These are phyloP conservation scores for Tachyglossus aculeatus DNA, from an alignment of 2,797 vertebrate species.

Conservation along the genomic window DNA sequence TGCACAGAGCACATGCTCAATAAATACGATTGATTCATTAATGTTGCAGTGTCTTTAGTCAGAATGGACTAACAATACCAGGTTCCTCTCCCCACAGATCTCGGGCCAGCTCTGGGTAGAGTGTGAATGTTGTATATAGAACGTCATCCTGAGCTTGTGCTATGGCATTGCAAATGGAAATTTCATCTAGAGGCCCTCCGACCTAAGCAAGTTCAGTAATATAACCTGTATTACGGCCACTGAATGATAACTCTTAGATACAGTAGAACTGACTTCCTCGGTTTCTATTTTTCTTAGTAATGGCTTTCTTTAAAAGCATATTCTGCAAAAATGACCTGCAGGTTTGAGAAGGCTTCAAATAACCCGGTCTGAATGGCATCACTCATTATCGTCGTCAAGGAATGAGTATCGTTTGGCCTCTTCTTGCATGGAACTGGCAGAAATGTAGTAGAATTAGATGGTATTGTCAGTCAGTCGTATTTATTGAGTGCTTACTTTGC, in stretches of 20 bases:
- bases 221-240: neutral
- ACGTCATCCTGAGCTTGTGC: neutral
- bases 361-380: too few species aligned
- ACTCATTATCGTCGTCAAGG: too few species aligned
- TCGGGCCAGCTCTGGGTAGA: too few species aligned
- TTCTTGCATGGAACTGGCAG: too few species aligned
- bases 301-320: neutral
- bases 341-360: conserved; percentile 14
- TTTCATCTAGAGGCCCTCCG: neutral
- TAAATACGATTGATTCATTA: too few species aligned
- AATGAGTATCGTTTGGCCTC: too few species aligned
- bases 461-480: too few species aligned
- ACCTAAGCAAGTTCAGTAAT: neutral
- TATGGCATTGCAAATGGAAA: neutral
- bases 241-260: conserved; percentile 12
- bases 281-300: neutral
- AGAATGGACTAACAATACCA: conserved; percentile 20
- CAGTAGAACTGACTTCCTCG: conserved; percentile 1
- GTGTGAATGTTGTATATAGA: conserved; percentile 23
- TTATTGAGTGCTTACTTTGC: too few species aligned
- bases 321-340: neutral
- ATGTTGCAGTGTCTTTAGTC: too few species aligned
- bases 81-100: too few species aligned
- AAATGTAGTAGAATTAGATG: too few species aligned
- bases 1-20: too few species aligned